These are phyloP conservation scores for Myotis brandtii DNA, from an alignment of 2,113 vertebrate species.

Conservation along the genomic window DNA sequence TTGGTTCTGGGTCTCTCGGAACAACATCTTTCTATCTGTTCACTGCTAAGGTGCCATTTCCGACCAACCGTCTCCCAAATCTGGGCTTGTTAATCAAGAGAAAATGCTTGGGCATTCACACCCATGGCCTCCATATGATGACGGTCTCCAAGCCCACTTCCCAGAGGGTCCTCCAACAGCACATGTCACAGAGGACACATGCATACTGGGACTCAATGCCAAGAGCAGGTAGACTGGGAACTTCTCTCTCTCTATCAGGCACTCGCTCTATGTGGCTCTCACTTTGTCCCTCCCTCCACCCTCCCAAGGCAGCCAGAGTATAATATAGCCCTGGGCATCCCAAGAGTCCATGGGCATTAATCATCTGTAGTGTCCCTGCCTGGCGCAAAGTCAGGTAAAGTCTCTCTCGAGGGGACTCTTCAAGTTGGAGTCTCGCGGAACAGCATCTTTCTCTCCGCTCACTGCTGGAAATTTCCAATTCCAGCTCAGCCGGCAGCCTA, in stretches of 20 bases:
- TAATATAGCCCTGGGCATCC: neutral
- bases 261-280: neutral
- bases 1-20: neutral
- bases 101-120: neutral
- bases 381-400: neutral
- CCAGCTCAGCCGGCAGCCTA: neutral
- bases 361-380: neutral
- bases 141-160: neutral
- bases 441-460: neutral
- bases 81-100: neutral
- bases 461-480: conserved; percentile 47
- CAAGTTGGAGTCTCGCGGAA: neutral
- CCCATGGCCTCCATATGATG: neutral
- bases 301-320: neutral
- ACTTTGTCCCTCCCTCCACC: neutral
- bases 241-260: neutral
- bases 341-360: neutral
- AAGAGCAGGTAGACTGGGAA: neutral
- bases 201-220: neutral
- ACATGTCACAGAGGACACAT: neutral
- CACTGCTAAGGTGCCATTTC: neutral
- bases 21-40: too few relatives aligned
- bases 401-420: neutral
- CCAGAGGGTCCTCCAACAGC: neutral
- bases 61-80: neutral